Percentiles rank a stretch among this genome's conserved stretches.
Evolutionary conservation across 1,140 invertebrate species (phyloP).

Genomic region (Charaxes varanes): DNA sequence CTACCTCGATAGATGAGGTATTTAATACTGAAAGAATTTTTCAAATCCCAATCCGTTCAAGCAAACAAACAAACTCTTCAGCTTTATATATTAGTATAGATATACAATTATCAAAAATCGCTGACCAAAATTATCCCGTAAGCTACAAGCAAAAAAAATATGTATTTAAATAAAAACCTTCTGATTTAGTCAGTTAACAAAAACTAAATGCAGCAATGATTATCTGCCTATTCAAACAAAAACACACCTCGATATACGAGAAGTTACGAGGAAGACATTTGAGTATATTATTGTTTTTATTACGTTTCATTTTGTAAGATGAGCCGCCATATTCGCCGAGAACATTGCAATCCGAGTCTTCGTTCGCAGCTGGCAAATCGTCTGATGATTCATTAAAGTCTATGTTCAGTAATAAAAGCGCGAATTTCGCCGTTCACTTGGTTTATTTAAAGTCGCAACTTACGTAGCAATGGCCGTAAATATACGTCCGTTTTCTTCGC

Average conservation of each 20-base stretch:
- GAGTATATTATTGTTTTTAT: slow-evolving; percentile 32
- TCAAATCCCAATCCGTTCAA: too few relatives aligned
- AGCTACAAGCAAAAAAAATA: too few relatives aligned
- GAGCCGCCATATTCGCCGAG: slow-evolving; percentile 41
- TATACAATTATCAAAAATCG: too few relatives aligned
- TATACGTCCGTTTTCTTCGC: slow-evolving; percentile 34
- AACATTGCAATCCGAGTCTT: slow-evolving; percentile 55
- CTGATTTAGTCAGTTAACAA: too few relatives aligned
- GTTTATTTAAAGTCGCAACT: slow-evolving; percentile 30
- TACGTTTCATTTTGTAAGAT: slow-evolving; percentile 47
- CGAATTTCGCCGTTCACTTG: slow-evolving; percentile 18
- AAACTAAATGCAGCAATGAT: not conserved
- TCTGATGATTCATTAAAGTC: slow-evolving; percentile 52
- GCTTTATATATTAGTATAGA: too few relatives aligned
- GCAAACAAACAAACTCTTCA: too few relatives aligned
- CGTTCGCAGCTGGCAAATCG: slow-evolving; percentile 52
- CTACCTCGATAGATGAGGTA: too few relatives aligned
- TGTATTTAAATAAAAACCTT: too few relatives aligned
- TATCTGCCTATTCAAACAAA: not conserved
- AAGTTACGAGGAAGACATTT: slow-evolving; percentile 10
- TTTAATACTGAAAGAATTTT: too few relatives aligned
- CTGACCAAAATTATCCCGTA: too few relatives aligned
- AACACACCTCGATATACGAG: slow-evolving; percentile 10
- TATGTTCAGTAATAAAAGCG: slow-evolving; percentile 21
- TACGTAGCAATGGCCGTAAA: slow-evolving; percentile 17